phyloP scores from a whole-genome alignment of 2,888 invertebrate species.

The Sycophila texana region DNA sequence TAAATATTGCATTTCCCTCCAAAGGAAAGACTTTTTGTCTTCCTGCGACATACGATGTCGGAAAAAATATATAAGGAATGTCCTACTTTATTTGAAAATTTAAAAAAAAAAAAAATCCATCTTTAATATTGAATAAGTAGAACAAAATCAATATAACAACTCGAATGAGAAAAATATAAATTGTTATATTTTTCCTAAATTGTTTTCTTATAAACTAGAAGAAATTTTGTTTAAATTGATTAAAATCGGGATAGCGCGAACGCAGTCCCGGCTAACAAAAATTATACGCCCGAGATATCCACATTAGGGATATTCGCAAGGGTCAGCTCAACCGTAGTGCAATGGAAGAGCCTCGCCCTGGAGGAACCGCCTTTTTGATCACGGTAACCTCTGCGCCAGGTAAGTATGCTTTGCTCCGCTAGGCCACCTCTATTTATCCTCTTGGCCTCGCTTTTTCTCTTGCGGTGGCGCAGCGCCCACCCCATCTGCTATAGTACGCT shows the following conservation, averaged over 20 bases:
- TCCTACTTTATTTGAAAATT: no score
- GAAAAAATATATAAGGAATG: no score
- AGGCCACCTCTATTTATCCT: conserved; percentile 51
- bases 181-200: no score
- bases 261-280: conserved; percentile 73
- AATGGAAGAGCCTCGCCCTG: conserved; percentile 78
- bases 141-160: no score
- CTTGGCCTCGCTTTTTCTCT: not conserved
- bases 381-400: conserved; percentile 79
- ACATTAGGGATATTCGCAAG: conserved; percentile 77
- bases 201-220: no score
- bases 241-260: conserved; percentile 72
- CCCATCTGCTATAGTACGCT: not conserved
- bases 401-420: conserved; percentile 72
- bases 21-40: no score
- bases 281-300: conserved; percentile 77
- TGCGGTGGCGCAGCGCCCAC: not conserved
- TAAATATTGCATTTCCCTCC: no score
- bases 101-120: no score
- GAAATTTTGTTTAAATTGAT: no score
- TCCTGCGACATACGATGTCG: no score
- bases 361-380: conserved; percentile 77
- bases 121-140: no score
- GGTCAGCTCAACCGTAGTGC: conserved; percentile 79
- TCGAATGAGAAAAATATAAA: no score